Evolutionary conservation across 2,113 vertebrate genomes (phyloP).

Genomic region (Rana temporaria): DNA sequence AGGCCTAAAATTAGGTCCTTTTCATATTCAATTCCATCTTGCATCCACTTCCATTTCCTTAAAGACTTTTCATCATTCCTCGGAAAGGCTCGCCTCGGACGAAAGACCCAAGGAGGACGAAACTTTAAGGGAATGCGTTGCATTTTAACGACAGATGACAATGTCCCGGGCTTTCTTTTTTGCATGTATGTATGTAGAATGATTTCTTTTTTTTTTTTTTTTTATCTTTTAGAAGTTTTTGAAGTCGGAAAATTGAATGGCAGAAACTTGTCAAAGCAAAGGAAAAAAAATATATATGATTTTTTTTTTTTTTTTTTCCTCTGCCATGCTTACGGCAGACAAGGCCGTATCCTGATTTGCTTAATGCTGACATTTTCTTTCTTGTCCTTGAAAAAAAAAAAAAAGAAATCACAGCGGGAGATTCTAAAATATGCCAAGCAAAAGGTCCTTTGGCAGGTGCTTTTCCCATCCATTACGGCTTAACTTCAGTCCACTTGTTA

Average conservation of each 20-base stretch:
- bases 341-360: slow-evolving; percentile 43
- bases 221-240: background rate
- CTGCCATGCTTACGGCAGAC: slow-evolving; percentile 23
- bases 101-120: slow-evolving; percentile 1
- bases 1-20: background rate
- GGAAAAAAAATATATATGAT: slow-evolving; percentile 40
- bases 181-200: slow-evolving; percentile 30
- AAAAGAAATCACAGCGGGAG: slow-evolving; percentile 40
- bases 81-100: slow-evolving; percentile 13
- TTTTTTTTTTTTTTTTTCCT: slow-evolving; percentile 2
- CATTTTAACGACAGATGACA: slow-evolving; percentile 1
- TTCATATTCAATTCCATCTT: slow-evolving; percentile 11
- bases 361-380: slow-evolving; percentile 53
- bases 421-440: slow-evolving; percentile 37
- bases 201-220: slow-evolving; percentile 12
- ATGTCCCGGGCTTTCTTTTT: slow-evolving; percentile 20
- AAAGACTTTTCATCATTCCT: slow-evolving; percentile 39
- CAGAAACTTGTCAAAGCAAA: slow-evolving; percentile 18
- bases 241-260: slow-evolving; percentile 34
- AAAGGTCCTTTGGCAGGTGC: slow-evolving; percentile 45
- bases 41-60: slow-evolving; percentile 9
- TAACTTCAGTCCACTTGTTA: slow-evolving; percentile 54
- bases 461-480: slow-evolving; percentile 45
- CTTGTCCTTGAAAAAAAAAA: slow-evolving; percentile 30
- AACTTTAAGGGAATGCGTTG: slow-evolving; percentile 25